phyloP scores from a whole-genome alignment of 2,113 vertebrate genomes.

The Brevimyrus niger region DNA sequence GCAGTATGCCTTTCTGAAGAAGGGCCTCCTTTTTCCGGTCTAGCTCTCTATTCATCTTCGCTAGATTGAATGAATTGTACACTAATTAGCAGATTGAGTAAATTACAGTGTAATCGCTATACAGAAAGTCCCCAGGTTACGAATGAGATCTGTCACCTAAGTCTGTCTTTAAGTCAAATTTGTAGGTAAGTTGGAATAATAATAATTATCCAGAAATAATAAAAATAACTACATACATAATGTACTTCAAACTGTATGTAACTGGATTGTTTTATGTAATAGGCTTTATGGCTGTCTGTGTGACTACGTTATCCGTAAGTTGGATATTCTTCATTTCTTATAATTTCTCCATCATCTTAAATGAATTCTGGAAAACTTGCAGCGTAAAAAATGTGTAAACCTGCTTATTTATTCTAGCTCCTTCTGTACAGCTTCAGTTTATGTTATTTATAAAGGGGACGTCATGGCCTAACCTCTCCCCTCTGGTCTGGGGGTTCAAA shows the following conservation, averaged over 20 bases:
- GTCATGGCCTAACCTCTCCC: background rate
- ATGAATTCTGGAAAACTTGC: background rate
- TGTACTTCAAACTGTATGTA: background rate
- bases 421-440: background rate
- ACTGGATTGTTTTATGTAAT: background rate
- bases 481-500: background rate
- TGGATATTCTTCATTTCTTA: background rate
- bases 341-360: background rate
- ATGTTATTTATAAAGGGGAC: background rate
- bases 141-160: background rate
- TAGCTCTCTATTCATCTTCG: background rate
- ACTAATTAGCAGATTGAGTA: background rate
- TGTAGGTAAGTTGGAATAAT: background rate
- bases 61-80: background rate
- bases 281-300: background rate
- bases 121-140: background rate
- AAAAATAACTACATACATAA: background rate
- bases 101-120: background rate
- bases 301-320: background rate
- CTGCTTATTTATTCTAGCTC: background rate
- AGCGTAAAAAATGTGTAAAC: background rate
- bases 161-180: background rate
- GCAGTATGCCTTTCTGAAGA: background rate
- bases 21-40: background rate
- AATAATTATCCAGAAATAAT: background rate